Base-by-base conservation (phyloP, 2,113 vertebrate genomes). In the Turdus rufiventris region DNA sequence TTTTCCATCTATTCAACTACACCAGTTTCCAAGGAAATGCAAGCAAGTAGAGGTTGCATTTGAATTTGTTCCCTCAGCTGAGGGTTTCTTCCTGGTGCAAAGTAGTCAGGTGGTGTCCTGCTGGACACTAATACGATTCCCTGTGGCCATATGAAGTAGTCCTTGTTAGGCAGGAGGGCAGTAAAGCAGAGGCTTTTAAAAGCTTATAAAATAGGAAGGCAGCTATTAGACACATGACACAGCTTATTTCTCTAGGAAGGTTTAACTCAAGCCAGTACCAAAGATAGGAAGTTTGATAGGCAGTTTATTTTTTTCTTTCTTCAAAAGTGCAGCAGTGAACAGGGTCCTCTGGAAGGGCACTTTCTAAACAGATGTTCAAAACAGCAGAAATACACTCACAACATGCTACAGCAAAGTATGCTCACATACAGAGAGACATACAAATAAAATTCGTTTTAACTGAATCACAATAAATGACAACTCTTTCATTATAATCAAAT, bases 241-340 rank as follows among this genome's bases (percentile, higher is more conserved):
- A 58, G 23, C 50, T 60, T 38, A 81, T 28, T 63, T 40, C 40
- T 71, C 34, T 4, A 40, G 67, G 48, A 88, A 62, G 51, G 24
- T 84, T 90, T 80, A 85, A 90, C 45, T 88, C 68, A 82, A 86
- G 42, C n/a, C 82, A 84, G 16, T 51, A 86, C 91, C 79, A 88
- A 74, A 62, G 74, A 28, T 5, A 61, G 33, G 33, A 94, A 90
- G 75, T 92, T 95, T 93, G 88, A 91, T 88, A 97, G 96, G 95
- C 94, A 95, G 92, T 95, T 96, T 96, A 94, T 95, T 96, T 95
- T 95, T 94, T 91, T 62, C 58, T 93, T 94, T 96, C 85, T 98
- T 97, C 94, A 97, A 98, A 98, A 97, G 98, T 98, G 98, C 98
- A 98, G 98, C 98, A 98, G 97, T 98, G 97, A 98, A 98, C 97